Evolutionary conservation across 2,888 invertebrate species (phyloP).

Genomic region (Allacma fusca): DNA sequence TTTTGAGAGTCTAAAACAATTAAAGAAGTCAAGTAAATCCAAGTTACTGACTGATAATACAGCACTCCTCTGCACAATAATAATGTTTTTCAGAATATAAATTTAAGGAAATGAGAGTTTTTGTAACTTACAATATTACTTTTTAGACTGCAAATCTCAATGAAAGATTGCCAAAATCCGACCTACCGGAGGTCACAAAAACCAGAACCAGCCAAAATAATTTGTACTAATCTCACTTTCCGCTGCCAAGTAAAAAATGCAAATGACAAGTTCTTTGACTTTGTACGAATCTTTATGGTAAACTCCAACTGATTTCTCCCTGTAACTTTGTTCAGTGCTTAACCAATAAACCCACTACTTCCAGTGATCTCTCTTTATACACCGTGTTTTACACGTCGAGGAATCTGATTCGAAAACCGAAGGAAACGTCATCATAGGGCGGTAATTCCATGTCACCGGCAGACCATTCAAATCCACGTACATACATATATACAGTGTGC

Average conservation of each 20-base stretch:
- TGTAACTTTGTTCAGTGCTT: neutral
- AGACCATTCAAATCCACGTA: no score
- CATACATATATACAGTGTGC: no score
- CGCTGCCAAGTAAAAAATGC: neutral
- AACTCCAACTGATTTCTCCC: no score
- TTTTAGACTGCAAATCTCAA: no score
- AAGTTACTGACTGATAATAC: no score
- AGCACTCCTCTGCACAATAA: no score
- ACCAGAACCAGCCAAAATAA: neutral
- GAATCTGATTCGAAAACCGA: conserved; percentile 2
- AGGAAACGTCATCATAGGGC: neutral
- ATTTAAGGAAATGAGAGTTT: no score
- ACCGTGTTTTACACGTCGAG: conserved; percentile 13
- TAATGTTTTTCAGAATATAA: no score
- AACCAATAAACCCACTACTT: neutral
- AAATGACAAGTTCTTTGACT: conserved; percentile 18
- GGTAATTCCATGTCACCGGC: conserved; percentile 6
- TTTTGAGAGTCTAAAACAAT: no score
- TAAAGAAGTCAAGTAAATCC: no score
- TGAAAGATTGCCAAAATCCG: no score
- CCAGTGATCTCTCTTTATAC: neutral
- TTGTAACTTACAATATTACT: no score
- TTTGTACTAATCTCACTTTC: conserved; percentile 14
- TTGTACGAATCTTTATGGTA: neutral
- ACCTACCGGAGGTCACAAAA: neutral